Percentiles rank a stretch among this genome's conserved stretches.
phyloP scores from a whole-genome alignment of 1,140 invertebrate species.

The Diabrotica virgifera region DNA sequence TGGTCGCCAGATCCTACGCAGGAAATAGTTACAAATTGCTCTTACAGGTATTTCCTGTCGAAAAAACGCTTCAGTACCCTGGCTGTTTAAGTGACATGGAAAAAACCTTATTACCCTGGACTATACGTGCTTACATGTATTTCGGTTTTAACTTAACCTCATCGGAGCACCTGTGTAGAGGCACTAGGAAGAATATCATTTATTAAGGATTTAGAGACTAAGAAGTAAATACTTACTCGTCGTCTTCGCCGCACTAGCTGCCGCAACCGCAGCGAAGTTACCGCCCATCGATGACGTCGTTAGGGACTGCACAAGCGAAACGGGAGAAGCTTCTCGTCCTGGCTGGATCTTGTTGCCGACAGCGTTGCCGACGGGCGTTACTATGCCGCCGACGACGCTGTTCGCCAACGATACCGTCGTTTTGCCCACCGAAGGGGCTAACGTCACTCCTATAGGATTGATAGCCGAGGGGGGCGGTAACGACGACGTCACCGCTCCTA shows the following conservation, averaged over 20 bases:
- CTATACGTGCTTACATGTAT: too few relatives aligned
- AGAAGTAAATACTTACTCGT: constrained; percentile 30
- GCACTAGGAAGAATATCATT: too few relatives aligned
- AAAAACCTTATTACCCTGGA: too few relatives aligned
- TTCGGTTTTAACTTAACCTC: too few relatives aligned
- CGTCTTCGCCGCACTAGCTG: constrained; percentile 49
- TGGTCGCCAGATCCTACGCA: too few relatives aligned
- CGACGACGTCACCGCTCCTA: constrained; percentile 44
- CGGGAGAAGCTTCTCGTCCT: constrained; percentile 39
- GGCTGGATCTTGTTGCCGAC: constrained; percentile 27
- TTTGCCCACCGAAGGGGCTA: constrained; percentile 54
- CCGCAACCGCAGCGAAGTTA: constrained; percentile 64
- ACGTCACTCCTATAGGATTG: constrained; percentile 52
- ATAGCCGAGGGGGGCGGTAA: constrained; percentile 41
- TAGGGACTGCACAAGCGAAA: constrained; percentile 22
- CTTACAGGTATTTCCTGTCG: too few relatives aligned
- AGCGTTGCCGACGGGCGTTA: constrained; percentile 43
- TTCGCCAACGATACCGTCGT: constrained; percentile 30
- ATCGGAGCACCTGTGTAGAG: too few relatives aligned
- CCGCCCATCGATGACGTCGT: constrained; percentile 38
- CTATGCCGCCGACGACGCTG: constrained; percentile 40
- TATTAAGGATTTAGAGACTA: too few relatives aligned
- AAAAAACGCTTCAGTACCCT: too few relatives aligned
- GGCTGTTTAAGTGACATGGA: too few relatives aligned
- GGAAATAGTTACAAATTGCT: too few relatives aligned